Percentiles rank a stretch among this genome's conserved stretches.
These are phyloP conservation scores for Hyphantria cunea DNA, from an alignment of 1,140 invertebrate species.

Conservation along the genomic window DNA sequence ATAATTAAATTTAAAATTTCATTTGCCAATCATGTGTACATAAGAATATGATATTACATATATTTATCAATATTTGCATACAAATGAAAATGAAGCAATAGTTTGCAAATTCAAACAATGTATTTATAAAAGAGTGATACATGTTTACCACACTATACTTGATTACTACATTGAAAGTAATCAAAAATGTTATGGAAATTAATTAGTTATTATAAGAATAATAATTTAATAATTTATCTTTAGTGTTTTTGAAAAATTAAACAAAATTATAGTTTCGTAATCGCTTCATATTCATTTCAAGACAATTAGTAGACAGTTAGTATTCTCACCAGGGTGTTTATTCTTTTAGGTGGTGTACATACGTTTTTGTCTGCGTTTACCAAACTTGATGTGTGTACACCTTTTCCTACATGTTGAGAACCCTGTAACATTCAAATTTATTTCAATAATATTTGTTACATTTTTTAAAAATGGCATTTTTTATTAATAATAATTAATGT, in stretches of 20 bases:
- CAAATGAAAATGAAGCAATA: no score
- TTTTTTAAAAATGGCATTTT: neutral
- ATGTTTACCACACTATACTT: no score
- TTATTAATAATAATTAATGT: no score
- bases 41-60: no score
- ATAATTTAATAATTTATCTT: constrained; percentile 1
- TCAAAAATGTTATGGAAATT: no score
- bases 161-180: no score
- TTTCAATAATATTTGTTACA: neutral
- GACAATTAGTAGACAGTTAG: constrained; percentile 72
- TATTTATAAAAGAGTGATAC: no score
- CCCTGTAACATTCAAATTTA: constrained; percentile 54
- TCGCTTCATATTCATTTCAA: constrained; percentile 22
- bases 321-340: constrained; percentile 75
- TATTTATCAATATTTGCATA: no score
- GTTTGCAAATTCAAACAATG: no score
- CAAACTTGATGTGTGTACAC: constrained; percentile 65
- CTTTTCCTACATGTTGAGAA: constrained; percentile 67
- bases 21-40: no score
- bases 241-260: neutral
- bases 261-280: constrained; percentile 41
- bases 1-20: no score
- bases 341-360: constrained; percentile 65
- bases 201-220: neutral
- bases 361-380: constrained; percentile 74